phyloP scores from a whole-genome alignment of 2,113 vertebrate genomes.

The Balaeniceps rex region DNA sequence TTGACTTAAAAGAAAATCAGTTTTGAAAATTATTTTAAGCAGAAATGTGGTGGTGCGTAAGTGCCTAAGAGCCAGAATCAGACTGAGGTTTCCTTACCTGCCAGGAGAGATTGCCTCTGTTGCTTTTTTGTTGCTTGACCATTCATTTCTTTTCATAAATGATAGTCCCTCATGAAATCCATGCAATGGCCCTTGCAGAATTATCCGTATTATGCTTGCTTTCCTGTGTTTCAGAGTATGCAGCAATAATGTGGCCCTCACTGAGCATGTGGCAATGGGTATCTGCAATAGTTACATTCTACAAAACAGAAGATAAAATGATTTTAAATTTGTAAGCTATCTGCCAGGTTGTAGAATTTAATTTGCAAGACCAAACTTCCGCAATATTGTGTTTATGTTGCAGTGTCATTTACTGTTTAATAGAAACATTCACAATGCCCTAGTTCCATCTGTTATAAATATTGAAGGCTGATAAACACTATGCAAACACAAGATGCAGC shows the following conservation, averaged over 20 bases:
- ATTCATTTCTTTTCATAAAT: neutral
- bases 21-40: neutral
- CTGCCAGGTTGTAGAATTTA: slow-evolving; percentile 75
- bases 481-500: slow-evolving; percentile 75
- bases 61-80: neutral
- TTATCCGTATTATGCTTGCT: neutral
- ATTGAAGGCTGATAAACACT: slow-evolving; percentile 71
- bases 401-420: slow-evolving; percentile 78
- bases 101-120: neutral
- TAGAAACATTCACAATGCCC: slow-evolving; percentile 74
- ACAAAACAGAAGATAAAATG: slow-evolving; percentile 54
- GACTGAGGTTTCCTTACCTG: neutral
- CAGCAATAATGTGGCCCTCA: neutral
- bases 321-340: slow-evolving; percentile 71
- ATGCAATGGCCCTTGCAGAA: neutral
- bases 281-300: slow-evolving; percentile 15
- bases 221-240: neutral
- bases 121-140: neutral
- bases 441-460: slow-evolving; percentile 77
- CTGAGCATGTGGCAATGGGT: neutral
- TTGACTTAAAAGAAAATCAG: neutral
- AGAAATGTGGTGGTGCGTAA: neutral
- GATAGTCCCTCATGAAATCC: neutral
- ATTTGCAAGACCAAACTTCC: slow-evolving; percentile 77
- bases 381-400: slow-evolving; percentile 76